Evolutionary conservation across 2,888 invertebrate genomes (phyloP), one percentile per base, ranked within the genome.

Genomic region (Pachymerium ferrugineum): DNA sequence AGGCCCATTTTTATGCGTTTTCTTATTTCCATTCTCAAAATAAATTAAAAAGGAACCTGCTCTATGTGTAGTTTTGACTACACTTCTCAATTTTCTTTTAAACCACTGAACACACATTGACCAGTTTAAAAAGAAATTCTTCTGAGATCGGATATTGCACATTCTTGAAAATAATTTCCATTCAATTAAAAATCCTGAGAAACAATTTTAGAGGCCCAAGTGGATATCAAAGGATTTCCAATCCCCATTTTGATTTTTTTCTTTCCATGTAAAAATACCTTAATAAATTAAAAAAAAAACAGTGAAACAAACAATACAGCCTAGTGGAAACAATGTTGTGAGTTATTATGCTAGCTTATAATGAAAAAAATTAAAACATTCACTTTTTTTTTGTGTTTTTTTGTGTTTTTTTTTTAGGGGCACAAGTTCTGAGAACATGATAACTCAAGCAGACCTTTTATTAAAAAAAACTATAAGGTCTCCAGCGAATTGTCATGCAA

Each of bases 81-180:
- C 47, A 47, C 19, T n/a, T n/a, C n/a, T n/a, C n/a, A n/a, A n/a
- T n/a, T n/a, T n/a, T n/a, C n/a, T n/a, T n/a, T n/a, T n/a, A n/a
- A n/a, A n/a, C n/a, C n/a, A n/a, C n/a, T n/a, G n/a, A n/a, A n/a
- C n/a, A n/a, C n/a, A n/a, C n/a, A n/a, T n/a, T n/a, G n/a, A n/a
- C n/a, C 47, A 47, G 22, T 22, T 47, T 14, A 47, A 47, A 6
- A 47, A 16, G 10, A 22, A 54, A 12, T 47, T 54, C 28, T 25
- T 54, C 54, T 54, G 54, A 54, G 54, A 54, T 54, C 54, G 28
- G 54, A 54, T 54, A 54, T 54, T 54, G 54, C 54, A 54, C 54
- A 25, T 54, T 54, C 28, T 25, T 54, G 10, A 54, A 54, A 6
- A 22, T 12, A 25, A 54, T 25, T 54, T 54, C 6, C 54, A 22